Percentiles rank a stretch among this genome's conserved stretches.
Conservation (phyloP, 2,797 vertebrate genomes). For the Taeniopygia guttata region DNA sequence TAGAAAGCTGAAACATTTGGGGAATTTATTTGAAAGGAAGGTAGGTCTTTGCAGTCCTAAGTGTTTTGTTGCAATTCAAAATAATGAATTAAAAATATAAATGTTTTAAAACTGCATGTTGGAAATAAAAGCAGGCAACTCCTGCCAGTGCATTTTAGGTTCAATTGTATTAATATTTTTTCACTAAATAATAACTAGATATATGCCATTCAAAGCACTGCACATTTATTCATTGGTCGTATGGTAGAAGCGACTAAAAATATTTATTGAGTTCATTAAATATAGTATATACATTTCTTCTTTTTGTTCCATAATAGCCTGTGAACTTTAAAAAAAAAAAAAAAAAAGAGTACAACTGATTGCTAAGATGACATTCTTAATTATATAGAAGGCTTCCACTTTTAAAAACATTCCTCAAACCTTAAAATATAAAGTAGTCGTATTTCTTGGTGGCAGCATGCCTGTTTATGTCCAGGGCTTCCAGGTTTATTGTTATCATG, state of each 20-base stretch:
- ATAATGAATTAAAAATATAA: not conserved
- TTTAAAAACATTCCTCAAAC: not conserved
- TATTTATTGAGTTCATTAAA: not conserved
- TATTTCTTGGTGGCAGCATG: not conserved
- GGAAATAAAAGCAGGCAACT: not conserved
- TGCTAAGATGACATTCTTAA: not conserved
- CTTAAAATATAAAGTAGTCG: not conserved
- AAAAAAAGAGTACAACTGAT: not conserved
- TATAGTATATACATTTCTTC: not conserved
- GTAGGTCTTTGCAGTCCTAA: not conserved
- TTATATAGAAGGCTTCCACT: not conserved
- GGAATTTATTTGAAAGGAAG: not conserved
- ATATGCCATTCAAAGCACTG: not conserved
- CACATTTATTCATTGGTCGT: accelerated
- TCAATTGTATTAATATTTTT: not conserved
- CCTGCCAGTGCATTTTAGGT: not conserved
- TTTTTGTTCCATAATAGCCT: not conserved
- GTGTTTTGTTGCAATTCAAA: not conserved
- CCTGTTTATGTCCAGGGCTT: not conserved
- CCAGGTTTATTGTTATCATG: accelerated
- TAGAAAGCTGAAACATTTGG: not conserved
- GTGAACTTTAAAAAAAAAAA: not conserved
- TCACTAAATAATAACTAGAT: not conserved
- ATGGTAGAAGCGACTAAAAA: not conserved
- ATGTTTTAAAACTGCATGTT: not conserved